Percentiles rank a stretch among this genome's conserved stretches.
These are phyloP conservation scores for Drosophila atripex DNA, from an alignment of 2,888 invertebrate genomes.

Conservation along the genomic window DNA sequence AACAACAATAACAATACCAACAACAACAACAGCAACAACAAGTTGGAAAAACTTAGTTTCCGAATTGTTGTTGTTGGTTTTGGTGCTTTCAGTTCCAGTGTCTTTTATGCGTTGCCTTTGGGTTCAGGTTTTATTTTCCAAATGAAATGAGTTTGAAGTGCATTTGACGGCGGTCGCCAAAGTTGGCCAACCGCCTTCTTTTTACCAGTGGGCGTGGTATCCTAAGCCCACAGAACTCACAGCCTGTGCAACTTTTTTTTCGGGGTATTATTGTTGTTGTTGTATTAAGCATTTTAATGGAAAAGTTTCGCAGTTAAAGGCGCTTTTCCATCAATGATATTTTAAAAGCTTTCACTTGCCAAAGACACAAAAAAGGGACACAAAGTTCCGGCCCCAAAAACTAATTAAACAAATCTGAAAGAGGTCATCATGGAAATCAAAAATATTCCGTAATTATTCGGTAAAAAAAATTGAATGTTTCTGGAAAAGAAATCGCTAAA, in stretches of 20 bases:
- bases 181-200: conserved; percentile 37
- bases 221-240: background rate
- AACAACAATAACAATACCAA: background rate
- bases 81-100: conserved; percentile 47
- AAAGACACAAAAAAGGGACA: conserved; percentile 58
- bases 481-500: no score
- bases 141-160: conserved; percentile 80
- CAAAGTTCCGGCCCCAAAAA: conserved; percentile 46
- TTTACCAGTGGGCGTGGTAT: conserved; percentile 60
- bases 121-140: conserved; percentile 78
- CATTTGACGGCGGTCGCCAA: conserved; percentile 68
- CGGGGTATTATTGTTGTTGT: conserved; percentile 33
- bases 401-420: conserved; percentile 27
- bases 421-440: background rate
- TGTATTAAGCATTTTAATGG: conserved; percentile 77
- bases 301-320: conserved; percentile 78
- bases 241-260: conserved; percentile 54
- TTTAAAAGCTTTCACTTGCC: conserved; percentile 72
- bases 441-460: background rate
- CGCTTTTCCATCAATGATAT: conserved; percentile 74
- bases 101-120: conserved; percentile 62
- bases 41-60: conserved; percentile 54
- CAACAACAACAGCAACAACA: conserved; percentile 20
- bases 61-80: conserved; percentile 50
- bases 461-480: no score